Evolutionary conservation across 2,113 vertebrate genomes (phyloP).

Genomic region (Clupea harengus): DNA sequence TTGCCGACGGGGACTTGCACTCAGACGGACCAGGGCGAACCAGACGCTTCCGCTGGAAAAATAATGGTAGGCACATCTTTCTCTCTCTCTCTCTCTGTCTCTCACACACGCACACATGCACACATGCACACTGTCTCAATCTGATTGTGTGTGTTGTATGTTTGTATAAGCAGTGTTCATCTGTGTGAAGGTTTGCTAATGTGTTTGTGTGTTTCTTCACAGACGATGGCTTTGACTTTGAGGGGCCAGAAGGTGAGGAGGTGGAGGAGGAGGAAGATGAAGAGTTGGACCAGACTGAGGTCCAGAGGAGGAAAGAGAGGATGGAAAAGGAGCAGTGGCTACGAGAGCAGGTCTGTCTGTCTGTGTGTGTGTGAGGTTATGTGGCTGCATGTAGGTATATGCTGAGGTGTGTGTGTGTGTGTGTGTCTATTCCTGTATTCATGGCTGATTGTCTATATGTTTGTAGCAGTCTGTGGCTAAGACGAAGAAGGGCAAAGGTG

Average conservation of each 20-base stretch:
- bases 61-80: constrained; percentile 75
- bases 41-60: constrained; percentile 93
- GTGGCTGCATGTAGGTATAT: neutral
- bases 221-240: constrained; percentile 66
- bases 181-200: neutral
- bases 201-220: constrained; percentile 12
- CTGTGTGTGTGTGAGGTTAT: constrained; percentile 42
- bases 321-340: constrained; percentile 94
- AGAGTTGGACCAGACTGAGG: constrained; percentile 79
- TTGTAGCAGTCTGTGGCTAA: constrained; percentile 73
- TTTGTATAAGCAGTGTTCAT: neutral
- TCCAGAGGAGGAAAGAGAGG: constrained; percentile 85
- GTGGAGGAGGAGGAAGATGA: constrained; percentile 81
- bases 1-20: constrained; percentile 91
- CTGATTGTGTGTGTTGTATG: neutral
- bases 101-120: neutral
- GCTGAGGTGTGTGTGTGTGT: neutral
- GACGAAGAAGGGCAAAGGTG: constrained; percentile 58
- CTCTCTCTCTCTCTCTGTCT: neutral
- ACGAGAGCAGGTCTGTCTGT: constrained; percentile 80
- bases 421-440: neutral
- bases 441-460: neutral
- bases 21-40: constrained; percentile 88
- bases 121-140: no score
- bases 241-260: constrained; percentile 70